Evolutionary conservation across 2,888 invertebrate species (phyloP).

Genomic region (Habroteleia sp.): DNA sequence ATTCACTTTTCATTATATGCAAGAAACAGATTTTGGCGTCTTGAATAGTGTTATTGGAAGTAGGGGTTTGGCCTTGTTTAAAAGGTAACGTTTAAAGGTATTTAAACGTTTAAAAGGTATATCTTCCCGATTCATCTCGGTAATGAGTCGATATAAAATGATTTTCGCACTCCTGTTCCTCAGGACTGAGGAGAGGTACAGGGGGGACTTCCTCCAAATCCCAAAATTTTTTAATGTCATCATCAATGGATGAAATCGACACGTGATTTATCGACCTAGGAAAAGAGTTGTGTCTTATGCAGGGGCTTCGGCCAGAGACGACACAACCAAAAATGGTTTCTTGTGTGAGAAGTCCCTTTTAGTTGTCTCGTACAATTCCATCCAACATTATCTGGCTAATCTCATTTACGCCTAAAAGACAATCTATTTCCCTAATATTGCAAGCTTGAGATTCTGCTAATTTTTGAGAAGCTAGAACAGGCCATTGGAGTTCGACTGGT

Average conservation of each 20-base stretch:
- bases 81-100: slow-evolving; percentile 7
- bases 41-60: neutral
- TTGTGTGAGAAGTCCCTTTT: slow-evolving; percentile 1
- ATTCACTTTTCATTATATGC: neutral
- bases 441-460: neutral
- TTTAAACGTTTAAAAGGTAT: too few relatives aligned
- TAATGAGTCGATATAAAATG: neutral
- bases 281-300: neutral
- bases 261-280: neutral
- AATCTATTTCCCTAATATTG: neutral
- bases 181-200: neutral
- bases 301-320: neutral
- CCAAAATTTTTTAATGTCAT: neutral
- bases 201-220: neutral
- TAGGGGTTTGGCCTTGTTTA: neutral
- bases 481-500: neutral
- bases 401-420: slow-evolving; percentile 1
- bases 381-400: slow-evolving; percentile 5
- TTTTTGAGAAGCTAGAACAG: neutral
- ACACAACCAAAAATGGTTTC: slow-evolving; percentile 22
- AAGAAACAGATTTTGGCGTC: slow-evolving; percentile 2
- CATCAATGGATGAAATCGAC: neutral
- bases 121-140: neutral
- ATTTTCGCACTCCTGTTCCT: slow-evolving; percentile 5
- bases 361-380: neutral